A percentile compares a stretch with the other conserved stretches of the same genome.
Evolutionary conservation across 1,140 invertebrate species (phyloP).

Genomic region (Plectus sambesii): DNA sequence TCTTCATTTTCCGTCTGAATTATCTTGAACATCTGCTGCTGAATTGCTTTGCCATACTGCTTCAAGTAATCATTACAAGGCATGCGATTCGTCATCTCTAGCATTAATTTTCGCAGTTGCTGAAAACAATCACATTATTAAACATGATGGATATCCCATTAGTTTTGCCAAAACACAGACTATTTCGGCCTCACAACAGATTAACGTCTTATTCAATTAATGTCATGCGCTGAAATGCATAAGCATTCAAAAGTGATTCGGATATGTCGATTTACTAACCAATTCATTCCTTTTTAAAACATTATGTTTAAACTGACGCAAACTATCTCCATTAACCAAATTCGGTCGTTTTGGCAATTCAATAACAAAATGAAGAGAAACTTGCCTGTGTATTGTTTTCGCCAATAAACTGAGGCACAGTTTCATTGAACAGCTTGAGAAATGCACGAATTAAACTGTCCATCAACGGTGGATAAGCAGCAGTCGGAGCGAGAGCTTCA

Average conservation of each 20-base stretch:
- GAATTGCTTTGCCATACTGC: background rate
- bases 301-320: background rate
- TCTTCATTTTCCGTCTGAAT: constrained; percentile 5
- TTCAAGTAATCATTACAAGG: background rate
- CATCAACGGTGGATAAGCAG: background rate
- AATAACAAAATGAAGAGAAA: background rate
- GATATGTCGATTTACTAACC: background rate
- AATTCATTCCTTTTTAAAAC: background rate
- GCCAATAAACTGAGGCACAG: constrained; percentile 4
- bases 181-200: background rate
- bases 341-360: background rate
- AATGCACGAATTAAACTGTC: constrained; percentile 5
- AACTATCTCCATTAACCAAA: background rate
- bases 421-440: background rate
- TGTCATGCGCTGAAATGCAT: background rate
- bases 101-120: constrained; percentile 11
- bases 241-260: background rate
- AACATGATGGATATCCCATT: background rate
- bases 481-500: background rate
- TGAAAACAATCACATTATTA: background rate
- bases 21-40: constrained; percentile 3
- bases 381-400: constrained; percentile 11
- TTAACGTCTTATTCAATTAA: background rate
- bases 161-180: too few relatives aligned
- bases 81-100: constrained; percentile 4